These are phyloP conservation scores for Amblyteles armatorius DNA, from an alignment of 2,888 invertebrate genomes.

Conservation along the genomic window DNA sequence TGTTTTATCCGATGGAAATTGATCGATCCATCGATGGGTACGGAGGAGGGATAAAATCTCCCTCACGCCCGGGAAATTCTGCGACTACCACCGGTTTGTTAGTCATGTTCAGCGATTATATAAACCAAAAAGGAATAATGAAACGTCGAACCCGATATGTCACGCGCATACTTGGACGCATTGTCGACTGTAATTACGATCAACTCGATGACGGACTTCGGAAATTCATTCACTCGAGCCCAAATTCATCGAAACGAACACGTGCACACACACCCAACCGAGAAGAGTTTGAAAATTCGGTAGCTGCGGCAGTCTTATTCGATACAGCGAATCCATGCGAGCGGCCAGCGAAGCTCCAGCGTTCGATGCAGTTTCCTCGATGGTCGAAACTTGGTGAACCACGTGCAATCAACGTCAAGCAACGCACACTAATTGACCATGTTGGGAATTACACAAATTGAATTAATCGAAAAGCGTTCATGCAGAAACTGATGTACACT, in stretches of 20 bases:
- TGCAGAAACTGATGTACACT: background rate
- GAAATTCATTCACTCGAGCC: conserved; percentile 35
- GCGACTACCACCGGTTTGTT: conserved; percentile 1
- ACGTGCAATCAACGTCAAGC: background rate
- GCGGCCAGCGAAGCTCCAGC: background rate
- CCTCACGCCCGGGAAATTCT: background rate
- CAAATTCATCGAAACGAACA: conserved; percentile 55
- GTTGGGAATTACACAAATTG: background rate
- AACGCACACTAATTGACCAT: background rate
- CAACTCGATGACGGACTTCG: conserved; percentile 58
- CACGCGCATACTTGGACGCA: background rate
- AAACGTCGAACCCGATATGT: background rate
- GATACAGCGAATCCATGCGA: background rate
- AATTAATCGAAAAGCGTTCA: background rate
- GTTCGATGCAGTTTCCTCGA: background rate
- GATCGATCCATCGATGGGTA: conserved; percentile 11
- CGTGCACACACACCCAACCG: conserved; percentile 11
- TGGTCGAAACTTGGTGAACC: background rate
- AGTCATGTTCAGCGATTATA: background rate
- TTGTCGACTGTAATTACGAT: conserved; percentile 59
- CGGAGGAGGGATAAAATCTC: background rate
- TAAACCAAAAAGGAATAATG: background rate
- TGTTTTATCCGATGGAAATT: conserved; percentile 23
- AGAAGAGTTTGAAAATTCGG: conserved; percentile 43
- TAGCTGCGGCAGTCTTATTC: background rate